phyloP scores from a whole-genome alignment of 2,888 invertebrate genomes.

The Dryobota labecula region DNA sequence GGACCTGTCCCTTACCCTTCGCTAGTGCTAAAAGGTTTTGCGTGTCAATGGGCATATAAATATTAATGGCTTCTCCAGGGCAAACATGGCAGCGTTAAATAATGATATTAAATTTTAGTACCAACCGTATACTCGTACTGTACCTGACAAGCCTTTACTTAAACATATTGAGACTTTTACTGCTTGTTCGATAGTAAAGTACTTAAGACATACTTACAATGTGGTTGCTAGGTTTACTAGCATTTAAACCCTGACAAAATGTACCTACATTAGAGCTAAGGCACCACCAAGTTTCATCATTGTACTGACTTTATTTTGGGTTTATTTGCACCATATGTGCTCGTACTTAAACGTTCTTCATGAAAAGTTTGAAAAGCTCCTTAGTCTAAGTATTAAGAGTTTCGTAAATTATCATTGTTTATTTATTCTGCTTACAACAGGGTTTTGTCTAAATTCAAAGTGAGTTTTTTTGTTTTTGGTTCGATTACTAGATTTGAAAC shows the following conservation, averaged over 20 bases:
- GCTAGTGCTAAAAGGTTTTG: conserved; percentile 51
- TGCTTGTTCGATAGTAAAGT: conserved; percentile 23
- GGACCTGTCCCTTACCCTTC: conserved; percentile 9
- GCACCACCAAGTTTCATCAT: neutral
- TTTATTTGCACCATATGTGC: neutral
- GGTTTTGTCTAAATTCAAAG: neutral
- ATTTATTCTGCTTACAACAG: neutral
- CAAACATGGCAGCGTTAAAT: conserved; percentile 34
- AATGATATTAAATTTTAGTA: conserved; percentile 54
- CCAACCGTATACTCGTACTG: conserved; percentile 29
- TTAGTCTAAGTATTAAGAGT: neutral
- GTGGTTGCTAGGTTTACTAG: conserved; percentile 3
- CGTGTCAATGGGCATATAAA: conserved; percentile 50
- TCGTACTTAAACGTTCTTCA: neutral
- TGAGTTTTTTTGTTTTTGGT: neutral
- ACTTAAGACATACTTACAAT: conserved; percentile 20
- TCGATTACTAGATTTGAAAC: neutral
- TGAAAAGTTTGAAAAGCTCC: neutral
- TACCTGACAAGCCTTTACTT: conserved; percentile 41
- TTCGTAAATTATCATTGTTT: neutral
- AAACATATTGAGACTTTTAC: conserved; percentile 32
- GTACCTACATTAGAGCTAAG: neutral
- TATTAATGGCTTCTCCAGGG: conserved; percentile 41
- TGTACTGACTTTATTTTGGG: neutral
- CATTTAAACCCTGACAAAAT: neutral